phyloP scores from a whole-genome alignment of 1,140 invertebrate species.

The Nilaparvata lugens region DNA sequence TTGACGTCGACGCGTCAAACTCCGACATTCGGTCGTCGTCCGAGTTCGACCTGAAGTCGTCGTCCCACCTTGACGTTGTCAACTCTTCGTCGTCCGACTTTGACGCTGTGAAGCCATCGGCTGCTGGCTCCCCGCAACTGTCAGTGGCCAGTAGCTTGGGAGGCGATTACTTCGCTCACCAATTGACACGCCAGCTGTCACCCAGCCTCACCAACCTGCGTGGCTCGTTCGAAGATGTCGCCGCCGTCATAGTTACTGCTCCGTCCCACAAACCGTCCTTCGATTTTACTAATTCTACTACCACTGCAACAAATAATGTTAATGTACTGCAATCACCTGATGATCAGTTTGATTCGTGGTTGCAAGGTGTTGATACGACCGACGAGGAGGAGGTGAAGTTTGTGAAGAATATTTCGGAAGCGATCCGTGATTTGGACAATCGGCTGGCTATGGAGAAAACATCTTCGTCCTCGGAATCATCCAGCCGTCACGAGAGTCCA shows the following conservation, averaged over 20 bases:
- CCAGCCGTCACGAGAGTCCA: constrained; percentile 44
- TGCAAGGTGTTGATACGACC: constrained; percentile 45
- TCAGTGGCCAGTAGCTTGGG: constrained; percentile 25
- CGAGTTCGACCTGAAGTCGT: no score
- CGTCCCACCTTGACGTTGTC: neutral
- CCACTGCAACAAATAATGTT: no score
- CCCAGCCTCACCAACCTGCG: constrained; percentile 45
- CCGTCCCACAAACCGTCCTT: constrained; percentile 9
- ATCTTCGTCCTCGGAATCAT: constrained; percentile 40
- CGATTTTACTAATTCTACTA: no score
- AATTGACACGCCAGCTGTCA: constrained; percentile 22
- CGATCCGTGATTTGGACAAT: constrained; percentile 54
- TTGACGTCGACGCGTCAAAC: no score
- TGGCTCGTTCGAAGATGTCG: constrained; percentile 27
- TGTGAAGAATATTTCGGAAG: constrained; percentile 49
- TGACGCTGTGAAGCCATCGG: constrained; percentile 6
- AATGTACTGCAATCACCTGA: constrained; percentile 16
- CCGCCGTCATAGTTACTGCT: neutral
- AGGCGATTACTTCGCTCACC: constrained; percentile 21
- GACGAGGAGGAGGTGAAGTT: constrained; percentile 42
- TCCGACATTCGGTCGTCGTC: no score
- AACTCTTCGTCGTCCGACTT: neutral
- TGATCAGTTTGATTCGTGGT: constrained; percentile 42
- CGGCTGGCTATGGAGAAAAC: constrained; percentile 50
- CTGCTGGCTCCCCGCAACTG: constrained; percentile 24